These are phyloP conservation scores for Elachura formosa DNA, from an alignment of 2,113 vertebrate species.

Conservation along the genomic window DNA sequence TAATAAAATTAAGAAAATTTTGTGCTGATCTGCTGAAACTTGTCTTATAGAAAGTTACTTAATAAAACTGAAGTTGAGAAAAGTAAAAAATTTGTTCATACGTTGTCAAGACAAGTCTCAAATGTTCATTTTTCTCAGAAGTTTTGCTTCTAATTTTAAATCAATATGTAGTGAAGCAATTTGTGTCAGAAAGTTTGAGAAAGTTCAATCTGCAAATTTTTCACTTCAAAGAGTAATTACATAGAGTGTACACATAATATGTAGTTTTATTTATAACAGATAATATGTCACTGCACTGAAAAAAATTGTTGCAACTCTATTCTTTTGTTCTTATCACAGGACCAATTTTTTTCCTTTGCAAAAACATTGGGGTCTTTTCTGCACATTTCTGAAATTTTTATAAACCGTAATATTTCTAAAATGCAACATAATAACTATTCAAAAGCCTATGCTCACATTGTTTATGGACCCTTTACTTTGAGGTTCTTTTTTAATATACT, in stretches of 20 bases:
- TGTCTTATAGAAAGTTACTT: slow-evolving; percentile 81
- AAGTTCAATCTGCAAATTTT: slow-evolving; percentile 48
- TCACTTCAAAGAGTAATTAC: slow-evolving; percentile 39
- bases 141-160: slow-evolving; percentile 47
- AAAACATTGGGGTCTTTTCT: background rate
- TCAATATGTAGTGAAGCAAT: slow-evolving; percentile 4
- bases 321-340: background rate
- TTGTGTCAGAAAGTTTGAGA: slow-evolving; percentile 43
- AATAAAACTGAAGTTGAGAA: slow-evolving; percentile 76
- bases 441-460: background rate
- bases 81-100: slow-evolving; percentile 61
- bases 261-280: slow-evolving; percentile 20
- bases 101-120: slow-evolving; percentile 44
- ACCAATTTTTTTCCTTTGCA: background rate
- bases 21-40: slow-evolving; percentile 99
- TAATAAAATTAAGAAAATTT: slow-evolving; percentile 99
- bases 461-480: background rate
- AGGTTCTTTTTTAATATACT: background rate
- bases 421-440: background rate
- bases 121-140: slow-evolving; percentile 16
- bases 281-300: background rate
- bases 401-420: background rate
- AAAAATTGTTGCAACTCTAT: background rate
- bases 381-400: background rate
- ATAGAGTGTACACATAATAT: slow-evolving; percentile 26